These are phyloP conservation scores for Anguilla anguilla DNA, from an alignment of 2,797 vertebrate genomes.

Conservation along the genomic window DNA sequence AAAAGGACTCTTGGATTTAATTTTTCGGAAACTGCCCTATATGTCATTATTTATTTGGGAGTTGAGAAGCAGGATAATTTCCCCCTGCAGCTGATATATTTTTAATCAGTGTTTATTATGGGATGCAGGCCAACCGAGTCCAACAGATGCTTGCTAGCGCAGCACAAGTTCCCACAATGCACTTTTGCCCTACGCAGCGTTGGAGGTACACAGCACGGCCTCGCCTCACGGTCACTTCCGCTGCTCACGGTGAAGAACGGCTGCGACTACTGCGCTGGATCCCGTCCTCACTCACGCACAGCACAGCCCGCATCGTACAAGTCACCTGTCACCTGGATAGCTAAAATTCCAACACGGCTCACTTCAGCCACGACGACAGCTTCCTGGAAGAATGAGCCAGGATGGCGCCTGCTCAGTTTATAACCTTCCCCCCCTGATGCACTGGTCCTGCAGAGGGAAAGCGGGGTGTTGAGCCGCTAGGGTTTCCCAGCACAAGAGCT, in stretches of 20 bases:
- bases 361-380: background rate
- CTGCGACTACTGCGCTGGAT: background rate
- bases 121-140: background rate
- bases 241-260: background rate
- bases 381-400: background rate
- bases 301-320: background rate
- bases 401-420: background rate
- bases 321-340: background rate
- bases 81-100: constrained; percentile 13
- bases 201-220: too few species aligned
- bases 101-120: constrained; percentile 3
- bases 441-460: background rate
- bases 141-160: background rate
- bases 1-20: background rate
- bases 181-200: background rate
- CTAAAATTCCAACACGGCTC: background rate
- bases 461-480: background rate
- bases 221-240: background rate
- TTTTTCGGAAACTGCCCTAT: constrained; percentile 6
- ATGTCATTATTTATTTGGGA: constrained; percentile 21
- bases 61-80: background rate
- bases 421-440: too few species aligned
- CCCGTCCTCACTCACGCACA: background rate
- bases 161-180: background rate
- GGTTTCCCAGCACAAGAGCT: too few species aligned